Evolutionary conservation across 2,113 vertebrate genomes (phyloP).

Genomic region (Fulica atra): DNA sequence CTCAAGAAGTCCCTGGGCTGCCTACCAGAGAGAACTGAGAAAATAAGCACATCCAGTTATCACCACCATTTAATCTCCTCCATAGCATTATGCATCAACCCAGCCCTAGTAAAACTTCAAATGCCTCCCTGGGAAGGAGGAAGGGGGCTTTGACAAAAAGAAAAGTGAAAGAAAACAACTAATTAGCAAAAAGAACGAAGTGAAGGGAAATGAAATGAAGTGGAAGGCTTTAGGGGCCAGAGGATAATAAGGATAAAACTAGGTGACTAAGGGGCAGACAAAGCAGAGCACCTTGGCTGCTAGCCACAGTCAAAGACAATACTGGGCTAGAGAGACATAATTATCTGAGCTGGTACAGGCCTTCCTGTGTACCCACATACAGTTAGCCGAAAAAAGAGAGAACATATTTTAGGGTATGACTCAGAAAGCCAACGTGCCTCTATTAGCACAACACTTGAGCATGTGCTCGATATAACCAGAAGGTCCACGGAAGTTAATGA

Average conservation of each 20-base stretch:
- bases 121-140: not conserved
- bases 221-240: not conserved
- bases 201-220: not conserved
- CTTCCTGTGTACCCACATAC: not conserved
- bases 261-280: not conserved
- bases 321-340: accelerated
- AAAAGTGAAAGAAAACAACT: not conserved
- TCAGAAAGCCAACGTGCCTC: constrained; percentile 36
- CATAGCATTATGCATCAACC: not conserved
- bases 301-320: not conserved
- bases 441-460: constrained; percentile 57
- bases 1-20: not conserved
- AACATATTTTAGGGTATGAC: constrained; percentile 57
- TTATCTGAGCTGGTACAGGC: not conserved
- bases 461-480: constrained; percentile 35
- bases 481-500: constrained; percentile 37
- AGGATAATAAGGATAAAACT: not conserved
- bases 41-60: not conserved
- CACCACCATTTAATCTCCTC: not conserved
- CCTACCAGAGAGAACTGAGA: not conserved
- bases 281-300: not conserved
- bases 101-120: not conserved
- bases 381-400: not conserved
- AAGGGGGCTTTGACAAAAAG: not conserved
- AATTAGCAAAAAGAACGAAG: not conserved